Evolutionary conservation across 1,140 invertebrate species (phyloP), one percentile per base, ranked within the genome.

Genomic region (Macrosteles quadrilineatus): DNA sequence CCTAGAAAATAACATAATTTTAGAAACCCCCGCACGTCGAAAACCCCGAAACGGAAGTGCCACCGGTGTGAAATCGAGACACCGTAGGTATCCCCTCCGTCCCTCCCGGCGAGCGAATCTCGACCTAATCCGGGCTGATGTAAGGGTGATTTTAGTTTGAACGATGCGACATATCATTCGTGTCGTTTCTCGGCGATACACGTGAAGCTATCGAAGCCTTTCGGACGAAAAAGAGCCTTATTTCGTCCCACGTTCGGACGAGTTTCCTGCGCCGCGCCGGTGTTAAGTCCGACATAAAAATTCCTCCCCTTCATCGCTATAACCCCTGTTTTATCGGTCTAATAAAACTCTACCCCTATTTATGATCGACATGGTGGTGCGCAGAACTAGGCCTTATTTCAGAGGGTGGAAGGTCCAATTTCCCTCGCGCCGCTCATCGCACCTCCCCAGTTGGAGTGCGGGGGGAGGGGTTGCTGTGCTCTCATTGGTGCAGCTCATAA

Each of bases 261-360:
- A 64, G 59, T 59, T 62, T 69, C 57, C 67, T 27, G 14, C 31
- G 29, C 68, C 36, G 14, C 43, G 43, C 25, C 65, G 25, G 45
- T 30, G 25, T 53, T 50, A 47, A 69, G 25, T 40, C 32, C 40
- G 36, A 50, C 63, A 69, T 69, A 69, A 69, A 69, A 69, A 69
- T 69, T 69, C 68, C 68, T 69, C 68, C 68, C 68, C 59, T 69
- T 69, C 68, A 45, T 69, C 19, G 57, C 32, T 47, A n/a, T 69
- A 69, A 69, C 68, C 68, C 68, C 68, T 69, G 68, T 69, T 69
- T 69, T 69, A 69, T 69, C 68, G 68, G 59, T 69, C 57, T 69
- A 69, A 69, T 69, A 69, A 69, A 69, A 69, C 68, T 63, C 68
- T 40, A 69, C 68, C 57, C 68, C 68, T 69, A 69, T 69, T 69